Evolutionary conservation across 2,113 vertebrate species (phyloP).

Genomic region (Pterocles gutturalis): DNA sequence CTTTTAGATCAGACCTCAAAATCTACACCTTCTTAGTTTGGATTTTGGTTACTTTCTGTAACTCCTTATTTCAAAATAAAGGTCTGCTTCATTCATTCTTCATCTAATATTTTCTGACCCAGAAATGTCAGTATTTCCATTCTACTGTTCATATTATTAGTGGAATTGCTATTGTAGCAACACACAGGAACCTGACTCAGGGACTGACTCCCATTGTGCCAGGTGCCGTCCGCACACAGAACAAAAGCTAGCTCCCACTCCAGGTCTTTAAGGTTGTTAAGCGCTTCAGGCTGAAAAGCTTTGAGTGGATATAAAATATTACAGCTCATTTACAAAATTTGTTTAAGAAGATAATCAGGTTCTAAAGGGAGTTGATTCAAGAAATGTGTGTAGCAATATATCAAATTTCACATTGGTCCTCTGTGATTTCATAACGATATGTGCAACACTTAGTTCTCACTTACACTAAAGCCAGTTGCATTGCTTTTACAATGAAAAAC

Average conservation of each 20-base stretch:
- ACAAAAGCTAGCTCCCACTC: slow-evolving; percentile 9
- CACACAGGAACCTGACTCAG: neutral
- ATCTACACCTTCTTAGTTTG: neutral
- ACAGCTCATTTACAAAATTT: slow-evolving; percentile 50
- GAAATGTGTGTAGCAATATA: neutral
- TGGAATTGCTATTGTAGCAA: neutral
- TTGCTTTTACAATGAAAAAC: slow-evolving; percentile 50
- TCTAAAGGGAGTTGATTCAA: slow-evolving; percentile 37
- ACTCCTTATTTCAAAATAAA: neutral
- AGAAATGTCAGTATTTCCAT: slow-evolving; percentile 26
- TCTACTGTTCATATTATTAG: neutral
- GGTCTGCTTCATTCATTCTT: neutral
- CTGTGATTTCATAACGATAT: neutral
- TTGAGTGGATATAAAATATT: slow-evolving; percentile 60
- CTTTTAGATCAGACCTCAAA: neutral
- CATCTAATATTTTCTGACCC: neutral
- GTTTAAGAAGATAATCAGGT: slow-evolving; percentile 58
- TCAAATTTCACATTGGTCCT: slow-evolving; percentile 16
- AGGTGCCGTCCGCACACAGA: neutral
- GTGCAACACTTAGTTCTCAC: slow-evolving; percentile 48
- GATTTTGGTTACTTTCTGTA: neutral
- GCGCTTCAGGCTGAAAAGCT: slow-evolving; percentile 27
- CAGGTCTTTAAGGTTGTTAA: slow-evolving; percentile 45
- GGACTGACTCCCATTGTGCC: neutral
- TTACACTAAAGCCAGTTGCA: slow-evolving; percentile 33